A percentile compares a stretch with the other conserved stretches of the same genome.
These are phyloP conservation scores for Papilio demoleus DNA, from an alignment of 2,888 invertebrate genomes.

Conservation along the genomic window DNA sequence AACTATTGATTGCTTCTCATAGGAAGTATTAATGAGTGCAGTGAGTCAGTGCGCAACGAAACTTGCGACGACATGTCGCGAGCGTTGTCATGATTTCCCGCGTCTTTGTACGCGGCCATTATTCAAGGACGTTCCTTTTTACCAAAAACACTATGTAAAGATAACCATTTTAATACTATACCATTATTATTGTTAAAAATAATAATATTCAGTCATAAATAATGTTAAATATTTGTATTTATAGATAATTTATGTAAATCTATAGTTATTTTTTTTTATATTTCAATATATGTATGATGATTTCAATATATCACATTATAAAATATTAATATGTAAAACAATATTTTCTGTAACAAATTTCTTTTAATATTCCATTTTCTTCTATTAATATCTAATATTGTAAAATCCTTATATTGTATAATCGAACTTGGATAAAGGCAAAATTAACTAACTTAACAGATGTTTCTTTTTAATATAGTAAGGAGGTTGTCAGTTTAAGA, in stretches of 20 bases:
- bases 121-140: constrained; percentile 8
- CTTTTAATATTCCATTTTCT: not conserved
- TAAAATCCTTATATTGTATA: not conserved
- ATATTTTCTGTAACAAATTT: not conserved
- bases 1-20: not conserved
- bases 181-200: not conserved
- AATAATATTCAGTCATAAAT: not conserved
- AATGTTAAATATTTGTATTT: no score
- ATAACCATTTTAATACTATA: not conserved
- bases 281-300: not conserved
- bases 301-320: not conserved
- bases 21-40: constrained; percentile 18
- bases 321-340: no score
- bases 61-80: constrained; percentile 36
- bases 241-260: no score
- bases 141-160: not conserved
- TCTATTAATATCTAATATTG: not conserved
- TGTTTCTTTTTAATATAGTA: no score
- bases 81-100: constrained; percentile 24
- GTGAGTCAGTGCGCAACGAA: constrained; percentile 30
- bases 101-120: constrained; percentile 15
- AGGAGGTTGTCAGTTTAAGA: no score
- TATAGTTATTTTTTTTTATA: not conserved
- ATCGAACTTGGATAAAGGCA: not conserved
- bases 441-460: no score